Percentiles rank a stretch among this genome's conserved stretches.
phyloP scores from a whole-genome alignment of 2,888 invertebrate species.

The Augiades crinisus region DNA sequence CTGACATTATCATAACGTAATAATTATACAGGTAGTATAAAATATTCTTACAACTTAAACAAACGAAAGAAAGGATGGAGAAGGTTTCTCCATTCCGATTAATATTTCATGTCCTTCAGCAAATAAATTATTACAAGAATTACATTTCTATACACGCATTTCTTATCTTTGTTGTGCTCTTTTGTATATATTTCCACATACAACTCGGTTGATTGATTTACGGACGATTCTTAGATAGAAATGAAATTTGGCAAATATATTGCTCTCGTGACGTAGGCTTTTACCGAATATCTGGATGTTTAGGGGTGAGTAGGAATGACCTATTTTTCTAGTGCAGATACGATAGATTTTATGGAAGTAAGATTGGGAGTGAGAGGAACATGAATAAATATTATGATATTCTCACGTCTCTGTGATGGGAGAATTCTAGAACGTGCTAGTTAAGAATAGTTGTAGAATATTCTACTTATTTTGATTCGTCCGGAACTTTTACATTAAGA shows the following conservation, averaged over 20 bases:
- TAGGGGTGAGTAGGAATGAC: background rate
- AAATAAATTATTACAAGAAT: slow-evolving; percentile 14
- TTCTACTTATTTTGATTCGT: too few relatives aligned
- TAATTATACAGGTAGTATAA: too few relatives aligned
- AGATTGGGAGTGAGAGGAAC: too few relatives aligned
- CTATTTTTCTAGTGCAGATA: too few relatives aligned
- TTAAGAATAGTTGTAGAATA: too few relatives aligned
- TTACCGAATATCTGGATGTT: background rate
- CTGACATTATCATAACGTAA: too few relatives aligned
- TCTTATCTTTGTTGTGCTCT: slow-evolving; percentile 9
- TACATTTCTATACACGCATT: slow-evolving; percentile 6
- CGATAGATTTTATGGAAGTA: too few relatives aligned
- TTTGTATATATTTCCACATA: slow-evolving; percentile 17
- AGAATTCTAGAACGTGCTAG: too few relatives aligned
- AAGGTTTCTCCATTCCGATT: slow-evolving; percentile 1
- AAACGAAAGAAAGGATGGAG: slow-evolving; percentile 6
- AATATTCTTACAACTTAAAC: too few relatives aligned
- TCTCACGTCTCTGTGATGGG: too few relatives aligned
- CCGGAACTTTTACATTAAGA: too few relatives aligned
- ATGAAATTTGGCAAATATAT: slow-evolving; percentile 21
- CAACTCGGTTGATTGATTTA: slow-evolving; percentile 17
- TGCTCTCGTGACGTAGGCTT: slow-evolving; percentile 14
- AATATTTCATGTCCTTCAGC: slow-evolving; percentile 4
- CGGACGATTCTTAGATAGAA: slow-evolving; percentile 14
- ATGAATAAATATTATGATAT: too few relatives aligned